Evolutionary conservation across 2,113 vertebrate species (phyloP), one percentile per base, ranked within the genome.

Genomic region (Hymenochirus boettgeri): DNA sequence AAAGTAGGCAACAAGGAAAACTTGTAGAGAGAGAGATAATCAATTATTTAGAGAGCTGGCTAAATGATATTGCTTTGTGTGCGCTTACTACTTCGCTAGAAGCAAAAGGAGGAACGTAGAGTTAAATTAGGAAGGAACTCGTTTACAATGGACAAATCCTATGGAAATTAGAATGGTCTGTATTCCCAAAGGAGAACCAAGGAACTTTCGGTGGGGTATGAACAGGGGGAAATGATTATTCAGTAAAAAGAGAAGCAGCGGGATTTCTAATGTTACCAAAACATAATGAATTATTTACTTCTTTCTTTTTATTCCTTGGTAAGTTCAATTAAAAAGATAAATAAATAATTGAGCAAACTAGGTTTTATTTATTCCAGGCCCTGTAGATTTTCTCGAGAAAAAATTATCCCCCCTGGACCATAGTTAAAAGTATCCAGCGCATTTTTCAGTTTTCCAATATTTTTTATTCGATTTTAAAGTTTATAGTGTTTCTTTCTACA

Each of bases 121-220:
- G 33, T 22, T 69, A 69, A 69, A 69, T 60, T 60, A 42, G 25
- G 33, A 56, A 69, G 31, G 60, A 60, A 53, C 56, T 69, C 23
- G 33, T 59, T 69, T 69, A 59, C 65, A 60, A 31, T 24, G 19
- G 65, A 21, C 65, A 60, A 60, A 69, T 69, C 60, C 47, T 60
- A 69, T 69, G 57, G 26, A 59, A 60, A 69, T 69, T 26, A 60
- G 13, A 22, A n/a, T 60, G 39, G 56, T 45, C 27, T 2, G 47
- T 60, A 60, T 51, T 60, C 65, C 22, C 25, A 5, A 17, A 57
- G 65, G 65, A 59, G 35, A 45, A 29, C 11, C 39, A 53, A 12
- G n/a, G 13, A 42, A 23, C 45, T 31, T 26, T 23, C n/a, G 18
- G 18, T 27, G 21, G 35, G 26, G 47, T 29, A 7, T 29, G 22